Base-by-base conservation (phyloP, 2,797 vertebrate genomes). In the Pipistrellus pygmaeus region DNA sequence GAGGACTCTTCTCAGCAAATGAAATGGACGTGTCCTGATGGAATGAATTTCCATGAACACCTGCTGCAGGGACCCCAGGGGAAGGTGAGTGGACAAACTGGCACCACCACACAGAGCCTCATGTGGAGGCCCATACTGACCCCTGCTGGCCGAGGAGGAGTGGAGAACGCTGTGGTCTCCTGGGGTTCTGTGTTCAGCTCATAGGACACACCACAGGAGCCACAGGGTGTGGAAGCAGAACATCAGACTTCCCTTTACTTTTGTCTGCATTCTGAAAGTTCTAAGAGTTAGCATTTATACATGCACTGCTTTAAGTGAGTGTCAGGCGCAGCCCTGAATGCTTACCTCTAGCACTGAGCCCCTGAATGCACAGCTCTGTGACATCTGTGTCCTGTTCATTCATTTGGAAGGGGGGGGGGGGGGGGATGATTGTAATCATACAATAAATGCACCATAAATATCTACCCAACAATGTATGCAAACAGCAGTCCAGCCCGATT, bases 291-390 rank as follows among this genome's bases (percentile, higher is more conserved):
- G 30, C 4, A 12, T 9, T 57, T 62, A 14, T 62, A 62, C 27
- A 2, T 0, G 0, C 57, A 0, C 14, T 3, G 48, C 35, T 44
- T n/a, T 48, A 44, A 44, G 44, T 44, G 20, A 27, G 25, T 0
- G 13, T 78, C 8, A 2, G 84, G 14, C 0, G 2, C 12, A 0
- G 10, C 35, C 35, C 55, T 18, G 7, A 6, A 15, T 41, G 64
- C 55, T 86, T 12, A 1, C 17, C 0, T 10, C 5, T 1, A 20
- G 35, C 1, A 23, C 10, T 44, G 44, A 51, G 38, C 11, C 38
- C 53, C 55, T 13, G 30, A 27, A 9, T 20, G 9, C 27, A 2
- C 69, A 32, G 55, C 85, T 27, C 30, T 8, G 14, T 15, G 55
- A 23, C 30, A 5, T 86, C 71, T 62, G 41, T 10, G 13, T 53